Evolutionary conservation across 1,140 invertebrate genomes (phyloP).

Genomic region (Triops cancriformis): DNA sequence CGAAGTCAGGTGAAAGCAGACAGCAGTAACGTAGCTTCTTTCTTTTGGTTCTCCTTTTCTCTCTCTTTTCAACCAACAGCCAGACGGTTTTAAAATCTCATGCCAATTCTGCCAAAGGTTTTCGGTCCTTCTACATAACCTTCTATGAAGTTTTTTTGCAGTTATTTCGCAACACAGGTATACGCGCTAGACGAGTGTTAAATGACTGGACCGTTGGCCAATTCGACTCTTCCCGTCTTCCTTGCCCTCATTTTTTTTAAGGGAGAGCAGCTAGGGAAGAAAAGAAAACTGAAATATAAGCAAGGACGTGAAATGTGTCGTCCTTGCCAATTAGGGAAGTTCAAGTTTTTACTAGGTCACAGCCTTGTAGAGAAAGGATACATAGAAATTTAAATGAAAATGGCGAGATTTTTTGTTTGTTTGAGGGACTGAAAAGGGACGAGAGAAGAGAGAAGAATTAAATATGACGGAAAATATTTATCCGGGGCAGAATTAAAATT

Average conservation of each 20-base stretch:
- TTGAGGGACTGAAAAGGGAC: too few species aligned
- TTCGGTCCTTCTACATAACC: not conserved
- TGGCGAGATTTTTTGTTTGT: too few species aligned
- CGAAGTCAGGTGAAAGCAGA: conserved; percentile 1
- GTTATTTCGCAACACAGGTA: not conserved
- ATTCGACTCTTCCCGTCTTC: not conserved
- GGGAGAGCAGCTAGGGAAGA: not conserved
- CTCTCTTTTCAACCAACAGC: not conserved
- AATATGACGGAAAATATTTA: too few species aligned
- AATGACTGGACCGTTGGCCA: not conserved
- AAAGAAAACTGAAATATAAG: not conserved
- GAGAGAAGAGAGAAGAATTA: too few species aligned
- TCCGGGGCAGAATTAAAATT: too few species aligned
- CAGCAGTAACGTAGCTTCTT: not conserved
- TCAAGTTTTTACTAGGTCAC: conserved; percentile 10
- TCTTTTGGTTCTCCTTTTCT: not conserved
- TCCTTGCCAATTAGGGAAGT: not conserved
- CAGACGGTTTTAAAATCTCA: not conserved
- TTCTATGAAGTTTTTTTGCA: too few species aligned
- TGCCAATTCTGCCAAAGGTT: not conserved
- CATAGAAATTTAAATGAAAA: not conserved
- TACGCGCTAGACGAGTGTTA: not conserved
- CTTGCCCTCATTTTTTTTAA: not conserved
- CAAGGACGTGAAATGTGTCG: conserved; percentile 12
- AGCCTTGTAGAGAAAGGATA: not conserved